phyloP scores from a whole-genome alignment of 1,140 invertebrate species.

The Drosophila pruinosa region DNA sequence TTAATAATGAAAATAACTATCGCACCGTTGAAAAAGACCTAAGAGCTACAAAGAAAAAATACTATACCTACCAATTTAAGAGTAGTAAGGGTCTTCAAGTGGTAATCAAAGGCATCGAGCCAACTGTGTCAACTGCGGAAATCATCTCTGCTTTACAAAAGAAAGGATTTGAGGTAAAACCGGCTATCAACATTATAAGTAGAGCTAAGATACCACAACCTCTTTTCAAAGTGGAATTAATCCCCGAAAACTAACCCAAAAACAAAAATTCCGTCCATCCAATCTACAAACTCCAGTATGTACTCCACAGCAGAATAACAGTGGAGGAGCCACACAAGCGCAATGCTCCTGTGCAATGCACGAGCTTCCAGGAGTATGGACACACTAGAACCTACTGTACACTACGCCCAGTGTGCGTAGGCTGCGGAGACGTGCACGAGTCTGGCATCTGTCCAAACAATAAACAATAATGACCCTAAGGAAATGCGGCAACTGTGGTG shows the following conservation, averaged over 20 bases:
- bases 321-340: neutral
- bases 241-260: neutral
- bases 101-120: neutral
- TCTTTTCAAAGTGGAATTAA: neutral
- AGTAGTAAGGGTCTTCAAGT: neutral
- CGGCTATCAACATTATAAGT: neutral
- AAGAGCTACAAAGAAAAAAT: too few species aligned
- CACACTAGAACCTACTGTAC: neutral
- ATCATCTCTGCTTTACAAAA: too few species aligned
- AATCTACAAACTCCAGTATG: neutral
- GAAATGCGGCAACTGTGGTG: too few species aligned
- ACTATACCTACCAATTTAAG: neutral
- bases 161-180: neutral
- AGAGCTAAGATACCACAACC: neutral
- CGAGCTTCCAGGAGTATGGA: neutral
- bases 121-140: neutral
- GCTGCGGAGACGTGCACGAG: too few species aligned
- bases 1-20: too few species aligned
- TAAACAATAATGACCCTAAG: too few species aligned
- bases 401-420: neutral
- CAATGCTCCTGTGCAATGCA: neutral
- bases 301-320: conserved; percentile 4
- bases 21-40: too few species aligned
- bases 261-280: conserved; percentile 7
- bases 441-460: too few species aligned